Conservation (phyloP, 2,888 invertebrate genomes). For the Achlya flavicornis region DNA sequence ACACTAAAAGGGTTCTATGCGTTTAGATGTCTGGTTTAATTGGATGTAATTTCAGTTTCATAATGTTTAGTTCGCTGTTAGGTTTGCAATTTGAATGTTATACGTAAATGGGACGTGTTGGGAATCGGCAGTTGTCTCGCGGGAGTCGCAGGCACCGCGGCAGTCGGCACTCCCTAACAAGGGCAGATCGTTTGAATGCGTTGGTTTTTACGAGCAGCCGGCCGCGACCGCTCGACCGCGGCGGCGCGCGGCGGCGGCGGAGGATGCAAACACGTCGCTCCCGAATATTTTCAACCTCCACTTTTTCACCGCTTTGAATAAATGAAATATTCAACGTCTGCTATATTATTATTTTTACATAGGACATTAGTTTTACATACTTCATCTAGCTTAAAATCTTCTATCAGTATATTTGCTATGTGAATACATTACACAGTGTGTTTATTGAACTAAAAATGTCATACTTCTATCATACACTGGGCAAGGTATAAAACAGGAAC, state of each 20-base stretch:
- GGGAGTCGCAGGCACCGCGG: conserved; percentile 21
- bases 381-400: conserved; percentile 37
- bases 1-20: too few species aligned
- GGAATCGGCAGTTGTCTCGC: conserved; percentile 10
- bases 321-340: conserved; percentile 71
- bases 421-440: too few species aligned
- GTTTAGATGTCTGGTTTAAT: too few species aligned
- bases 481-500: too few species aligned
- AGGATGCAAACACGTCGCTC: conserved; percentile 50
- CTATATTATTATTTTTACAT: conserved; percentile 35
- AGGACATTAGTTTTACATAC: too few species aligned
- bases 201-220: conserved; percentile 52
- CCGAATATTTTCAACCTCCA: conserved; percentile 38
- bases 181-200: conserved; percentile 53
- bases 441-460: too few species aligned
- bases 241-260: conserved; percentile 18
- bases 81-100: background rate
- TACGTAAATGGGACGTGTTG: conserved; percentile 2
- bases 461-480: too few species aligned
- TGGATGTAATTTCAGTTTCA: background rate
- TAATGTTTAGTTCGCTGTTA: background rate
- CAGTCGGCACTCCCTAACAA: conserved; percentile 37
- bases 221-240: too few species aligned
- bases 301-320: conserved; percentile 65
- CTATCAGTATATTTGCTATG: conserved; percentile 17